phyloP scores from a whole-genome alignment of 1,140 invertebrate species.

The Piezodorus guildinii region DNA sequence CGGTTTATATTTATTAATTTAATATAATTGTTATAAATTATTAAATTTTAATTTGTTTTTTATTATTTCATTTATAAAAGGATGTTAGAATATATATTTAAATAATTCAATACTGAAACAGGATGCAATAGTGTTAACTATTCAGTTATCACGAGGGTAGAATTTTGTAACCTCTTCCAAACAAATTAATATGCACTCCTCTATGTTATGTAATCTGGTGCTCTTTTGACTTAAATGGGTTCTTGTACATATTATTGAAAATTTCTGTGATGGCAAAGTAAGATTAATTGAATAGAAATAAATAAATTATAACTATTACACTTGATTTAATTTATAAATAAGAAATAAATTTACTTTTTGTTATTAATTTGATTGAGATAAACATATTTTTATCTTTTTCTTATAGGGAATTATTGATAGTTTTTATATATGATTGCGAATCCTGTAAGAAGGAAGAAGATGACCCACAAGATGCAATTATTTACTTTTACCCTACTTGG shows the following conservation, averaged over 20 bases:
- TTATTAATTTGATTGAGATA: not conserved
- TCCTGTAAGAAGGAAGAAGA: conserved; percentile 63
- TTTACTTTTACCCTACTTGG: conserved; percentile 81
- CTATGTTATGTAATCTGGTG: no score
- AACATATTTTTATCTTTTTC: not conserved
- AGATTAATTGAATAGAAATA: not conserved
- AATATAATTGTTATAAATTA: not conserved
- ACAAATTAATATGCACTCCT: no score
- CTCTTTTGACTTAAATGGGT: no score
- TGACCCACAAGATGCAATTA: conserved; percentile 69
- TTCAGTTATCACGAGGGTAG: no score
- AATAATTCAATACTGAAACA: no score
- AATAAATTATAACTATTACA: not conserved
- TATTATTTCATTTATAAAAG: not conserved
- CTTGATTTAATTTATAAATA: not conserved
- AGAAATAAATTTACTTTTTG: not conserved
- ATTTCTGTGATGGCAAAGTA: not conserved
- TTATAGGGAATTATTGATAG: conserved; percentile 72
- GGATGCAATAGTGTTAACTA: no score
- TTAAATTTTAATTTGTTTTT: not conserved
- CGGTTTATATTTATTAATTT: not conserved
- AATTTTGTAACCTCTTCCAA: no score
- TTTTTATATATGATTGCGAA: conserved; percentile 75
- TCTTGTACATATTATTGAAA: no score
- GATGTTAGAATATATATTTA: no score